phyloP scores from a whole-genome alignment of 2,797 vertebrate genomes.

The Schizopygopsis malacanthus region DNA sequence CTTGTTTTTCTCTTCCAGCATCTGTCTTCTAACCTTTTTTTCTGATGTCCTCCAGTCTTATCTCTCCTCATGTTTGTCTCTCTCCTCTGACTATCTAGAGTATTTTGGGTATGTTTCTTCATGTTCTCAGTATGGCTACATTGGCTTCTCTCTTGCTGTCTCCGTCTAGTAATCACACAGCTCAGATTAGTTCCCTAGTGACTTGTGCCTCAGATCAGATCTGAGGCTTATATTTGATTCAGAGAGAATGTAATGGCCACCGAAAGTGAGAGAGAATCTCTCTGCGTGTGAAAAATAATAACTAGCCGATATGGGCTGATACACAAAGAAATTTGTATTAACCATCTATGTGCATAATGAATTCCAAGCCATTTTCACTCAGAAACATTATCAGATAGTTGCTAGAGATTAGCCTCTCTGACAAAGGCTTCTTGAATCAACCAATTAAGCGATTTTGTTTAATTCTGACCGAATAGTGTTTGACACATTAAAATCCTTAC shows the following conservation, averaged over 20 bases:
- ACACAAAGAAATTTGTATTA: not conserved
- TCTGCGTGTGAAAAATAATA: constrained; percentile 14
- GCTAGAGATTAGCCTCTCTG: not conserved
- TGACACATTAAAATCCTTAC: not conserved
- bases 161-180: constrained; percentile 48
- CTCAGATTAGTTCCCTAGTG: constrained; percentile 48
- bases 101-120: constrained; percentile 27
- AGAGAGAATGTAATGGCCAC: constrained; percentile 30
- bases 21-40: constrained; percentile 29
- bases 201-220: constrained; percentile 44
- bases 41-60: constrained; percentile 23
- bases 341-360: not conserved
- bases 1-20: constrained; percentile 16
- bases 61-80: constrained; percentile 23
- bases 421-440: not conserved
- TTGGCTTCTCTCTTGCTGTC: constrained; percentile 9
- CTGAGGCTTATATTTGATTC: constrained; percentile 39
- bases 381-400: not conserved
- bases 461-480: not conserved
- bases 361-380: constrained; percentile 1
- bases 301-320: not conserved
- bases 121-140: constrained; percentile 5
- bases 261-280: constrained; percentile 21
- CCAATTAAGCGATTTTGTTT: not conserved
- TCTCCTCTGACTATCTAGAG: constrained; percentile 28